Evolutionary conservation across 2,797 vertebrate genomes (phyloP).

Genomic region (Pseudochaenichthys georgianus): DNA sequence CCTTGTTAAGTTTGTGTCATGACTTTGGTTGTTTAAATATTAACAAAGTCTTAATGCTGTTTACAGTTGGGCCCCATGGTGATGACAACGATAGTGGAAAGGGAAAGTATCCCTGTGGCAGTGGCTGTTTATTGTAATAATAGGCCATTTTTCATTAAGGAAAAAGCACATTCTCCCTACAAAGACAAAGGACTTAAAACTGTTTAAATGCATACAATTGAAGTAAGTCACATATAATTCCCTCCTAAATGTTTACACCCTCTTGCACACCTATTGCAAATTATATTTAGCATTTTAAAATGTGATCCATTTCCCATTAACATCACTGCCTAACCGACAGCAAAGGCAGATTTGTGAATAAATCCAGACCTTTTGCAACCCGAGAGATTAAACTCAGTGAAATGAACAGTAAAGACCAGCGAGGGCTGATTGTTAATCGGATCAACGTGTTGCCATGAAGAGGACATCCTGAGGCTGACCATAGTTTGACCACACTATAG

Average conservation of each 20-base stretch:
- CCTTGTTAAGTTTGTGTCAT: conserved; percentile 73
- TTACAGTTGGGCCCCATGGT: conserved; percentile 80
- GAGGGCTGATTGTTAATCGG: conserved; percentile 58
- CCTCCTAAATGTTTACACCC: not conserved
- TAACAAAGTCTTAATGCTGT: conserved; percentile 83
- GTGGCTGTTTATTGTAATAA: conserved; percentile 7
- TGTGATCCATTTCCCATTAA: conserved; percentile 15
- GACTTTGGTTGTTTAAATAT: conserved; percentile 81
- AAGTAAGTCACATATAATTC: not conserved
- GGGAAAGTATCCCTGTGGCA: not conserved
- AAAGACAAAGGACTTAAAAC: not conserved
- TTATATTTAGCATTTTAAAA: not conserved
- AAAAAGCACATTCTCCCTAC: not conserved
- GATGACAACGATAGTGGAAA: conserved; percentile 64
- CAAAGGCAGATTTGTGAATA: conserved; percentile 26
- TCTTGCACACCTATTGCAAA: not conserved
- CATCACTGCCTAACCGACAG: not conserved
- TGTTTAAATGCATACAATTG: not conserved
- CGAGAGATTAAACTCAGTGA: conserved; percentile 23
- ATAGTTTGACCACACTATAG: conserved; percentile 52
- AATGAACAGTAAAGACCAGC: conserved; percentile 22
- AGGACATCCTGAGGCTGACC: conserved; percentile 65
- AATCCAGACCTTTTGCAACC: conserved; percentile 5
- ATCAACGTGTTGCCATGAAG: conserved; percentile 64
- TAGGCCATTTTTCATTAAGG: not conserved